Evolutionary conservation across 2,113 vertebrate genomes (phyloP).

Genomic region (Ctenomys sociabilis): DNA sequence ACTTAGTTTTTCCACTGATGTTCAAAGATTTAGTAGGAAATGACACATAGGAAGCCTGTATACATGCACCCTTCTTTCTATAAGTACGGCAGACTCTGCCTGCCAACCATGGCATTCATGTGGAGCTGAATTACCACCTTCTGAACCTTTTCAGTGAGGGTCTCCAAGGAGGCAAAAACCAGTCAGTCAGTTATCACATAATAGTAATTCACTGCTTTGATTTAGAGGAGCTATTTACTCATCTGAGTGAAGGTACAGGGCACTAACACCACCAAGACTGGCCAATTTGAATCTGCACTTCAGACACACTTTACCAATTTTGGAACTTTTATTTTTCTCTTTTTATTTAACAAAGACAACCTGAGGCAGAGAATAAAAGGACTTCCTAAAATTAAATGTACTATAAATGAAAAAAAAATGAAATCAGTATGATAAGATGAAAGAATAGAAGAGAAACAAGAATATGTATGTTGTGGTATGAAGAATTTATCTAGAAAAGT

Average conservation of each 20-base stretch:
- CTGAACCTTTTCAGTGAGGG: not conserved
- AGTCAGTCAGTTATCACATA: not conserved
- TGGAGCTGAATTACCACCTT: not conserved
- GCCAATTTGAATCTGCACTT: not conserved
- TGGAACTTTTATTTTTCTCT: not conserved
- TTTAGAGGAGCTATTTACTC: not conserved
- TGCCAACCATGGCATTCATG: not conserved
- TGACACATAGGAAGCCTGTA: accelerated
- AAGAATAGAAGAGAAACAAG: not conserved
- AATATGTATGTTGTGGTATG: not conserved
- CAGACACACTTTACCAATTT: not conserved
- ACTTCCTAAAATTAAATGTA: not conserved
- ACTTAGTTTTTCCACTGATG: not conserved
- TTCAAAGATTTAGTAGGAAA: not conserved
- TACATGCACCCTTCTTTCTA: accelerated
- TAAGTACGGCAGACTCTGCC: not conserved
- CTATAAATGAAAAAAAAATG: not conserved
- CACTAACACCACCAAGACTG: not conserved
- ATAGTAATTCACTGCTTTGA: not conserved
- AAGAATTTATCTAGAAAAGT: not conserved
- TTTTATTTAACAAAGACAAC: not conserved
- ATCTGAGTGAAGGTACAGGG: not conserved
- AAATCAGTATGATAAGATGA: not conserved
- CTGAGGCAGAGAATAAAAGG: not conserved
- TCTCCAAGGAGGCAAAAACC: not conserved